phyloP scores from a whole-genome alignment of 2,797 vertebrate genomes.

The Eulemur albifrons region DNA sequence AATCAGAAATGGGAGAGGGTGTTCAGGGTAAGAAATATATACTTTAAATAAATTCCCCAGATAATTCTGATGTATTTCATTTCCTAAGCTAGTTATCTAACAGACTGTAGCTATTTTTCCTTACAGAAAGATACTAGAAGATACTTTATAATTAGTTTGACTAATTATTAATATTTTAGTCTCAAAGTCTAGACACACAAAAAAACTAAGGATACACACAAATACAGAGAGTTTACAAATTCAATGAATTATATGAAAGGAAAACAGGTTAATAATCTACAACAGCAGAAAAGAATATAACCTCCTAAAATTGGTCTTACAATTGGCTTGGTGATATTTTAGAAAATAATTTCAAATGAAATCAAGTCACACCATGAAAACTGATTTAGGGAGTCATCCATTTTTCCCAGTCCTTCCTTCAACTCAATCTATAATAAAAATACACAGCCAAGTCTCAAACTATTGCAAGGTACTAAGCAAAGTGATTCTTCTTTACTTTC shows the following conservation, averaged over 20 bases:
- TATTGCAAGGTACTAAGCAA: constrained; percentile 4
- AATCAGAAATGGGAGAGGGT: background rate
- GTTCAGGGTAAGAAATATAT: background rate
- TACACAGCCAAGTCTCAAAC: background rate
- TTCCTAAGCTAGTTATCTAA: constrained; percentile 30
- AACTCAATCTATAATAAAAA: constrained; percentile 50
- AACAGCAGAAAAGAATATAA: background rate
- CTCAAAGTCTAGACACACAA: constrained; percentile 4
- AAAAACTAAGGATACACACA: background rate
- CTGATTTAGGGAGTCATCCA: constrained; percentile 29
- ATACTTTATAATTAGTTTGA: constrained; percentile 28
- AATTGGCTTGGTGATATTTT: constrained; percentile 8
- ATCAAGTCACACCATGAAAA: constrained; percentile 34
- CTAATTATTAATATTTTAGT: constrained; percentile 28
- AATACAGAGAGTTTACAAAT: background rate
- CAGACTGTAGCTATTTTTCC: background rate
- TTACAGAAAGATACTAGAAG: background rate
- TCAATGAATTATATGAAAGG: background rate
- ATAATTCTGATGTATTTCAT: constrained; percentile 22
- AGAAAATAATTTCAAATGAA: constrained; percentile 52
- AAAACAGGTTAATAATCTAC: constrained; percentile 35
- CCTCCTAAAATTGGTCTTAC: constrained; percentile 4
- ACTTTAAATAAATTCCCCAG: constrained; percentile 11
- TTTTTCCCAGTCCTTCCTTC: background rate
- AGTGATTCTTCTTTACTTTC: background rate